Evolutionary conservation across 2,797 vertebrate species (phyloP), one percentile per base, ranked within the genome.

Genomic region (Diglossa cyanea): DNA sequence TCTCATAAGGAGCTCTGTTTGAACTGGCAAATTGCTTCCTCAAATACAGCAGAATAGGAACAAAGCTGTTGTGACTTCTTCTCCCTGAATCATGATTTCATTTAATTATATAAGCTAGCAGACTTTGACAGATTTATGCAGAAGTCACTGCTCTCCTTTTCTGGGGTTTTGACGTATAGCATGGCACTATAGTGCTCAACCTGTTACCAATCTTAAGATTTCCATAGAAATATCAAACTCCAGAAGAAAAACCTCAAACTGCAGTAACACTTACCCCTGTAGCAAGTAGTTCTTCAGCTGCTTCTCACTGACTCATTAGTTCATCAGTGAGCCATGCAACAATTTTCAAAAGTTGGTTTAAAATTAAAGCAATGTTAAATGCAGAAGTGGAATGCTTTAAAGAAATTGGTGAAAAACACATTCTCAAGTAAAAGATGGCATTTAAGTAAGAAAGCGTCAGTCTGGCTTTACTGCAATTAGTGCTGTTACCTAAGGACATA

Each of bases 311-410:
- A 45, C 66, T 48, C 23, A 24, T n/a, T 65, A 71, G 45, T 8
- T 80, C 25, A 89, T 7, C 45, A 55, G 24, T 0, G 0, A 87
- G 28, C 35, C 25, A 37, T 3, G 5, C 21, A 75, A 33, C 6
- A 15, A 33, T 72, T 81, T 86, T 78, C 40, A 57, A 66, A 86
- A 86, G 47, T 11, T 57, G 12, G 21, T 39, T 88, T 88, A 77
- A 90, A 94, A 90, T 65, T 42, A 63, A 80, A 81, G 42, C 47
- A 33, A 28, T 7, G 21, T 31, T 86, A 74, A 88, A 73, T 45
- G 17, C 72, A 74, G 53, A n/a, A 75, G 21, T 40, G 13, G 4
- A 51, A 6, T 6, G 5, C 21, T 89, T 90, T 55, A 78, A 80
- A 90, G 8, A 47, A 94, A 90, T 18, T 17, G 58, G 25, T 7